Percentiles rank a stretch among this genome's conserved stretches.
Evolutionary conservation across 2,888 invertebrate species (phyloP).

Genomic region (Antitype chi): DNA sequence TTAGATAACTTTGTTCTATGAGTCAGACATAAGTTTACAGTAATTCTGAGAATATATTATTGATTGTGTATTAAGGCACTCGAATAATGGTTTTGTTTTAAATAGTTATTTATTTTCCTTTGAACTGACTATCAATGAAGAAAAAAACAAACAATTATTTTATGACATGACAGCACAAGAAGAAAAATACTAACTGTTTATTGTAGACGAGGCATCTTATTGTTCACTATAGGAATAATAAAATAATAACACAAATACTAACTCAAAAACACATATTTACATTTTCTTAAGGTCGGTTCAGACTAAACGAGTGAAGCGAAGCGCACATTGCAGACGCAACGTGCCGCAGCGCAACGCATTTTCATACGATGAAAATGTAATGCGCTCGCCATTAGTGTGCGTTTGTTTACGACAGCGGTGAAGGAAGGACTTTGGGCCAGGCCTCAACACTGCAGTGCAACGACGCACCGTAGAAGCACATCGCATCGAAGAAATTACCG

Average conservation of each 20-base stretch:
- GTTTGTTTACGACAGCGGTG: neutral
- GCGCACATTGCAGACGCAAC: neutral
- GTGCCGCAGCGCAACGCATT: neutral
- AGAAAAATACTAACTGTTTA: neutral
- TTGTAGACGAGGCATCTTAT: neutral
- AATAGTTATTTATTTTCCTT: neutral
- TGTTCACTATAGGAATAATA: neutral
- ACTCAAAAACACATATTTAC: neutral
- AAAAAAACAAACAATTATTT: neutral
- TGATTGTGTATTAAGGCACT: neutral
- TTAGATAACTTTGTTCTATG: neutral
- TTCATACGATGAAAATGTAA: neutral
- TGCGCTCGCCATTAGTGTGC: neutral
- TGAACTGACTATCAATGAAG: neutral
- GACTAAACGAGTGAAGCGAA: neutral
- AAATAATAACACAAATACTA: neutral
- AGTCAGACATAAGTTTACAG: neutral
- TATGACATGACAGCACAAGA: neutral
- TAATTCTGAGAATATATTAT: constrained; percentile 1
- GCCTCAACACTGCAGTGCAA: too few relatives aligned
- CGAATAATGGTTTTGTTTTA: neutral
- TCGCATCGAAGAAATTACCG: too few relatives aligned
- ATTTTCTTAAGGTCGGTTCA: neutral
- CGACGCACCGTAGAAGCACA: too few relatives aligned
- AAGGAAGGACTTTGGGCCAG: neutral